Evolutionary conservation across 2,888 invertebrate species (phyloP).

Genomic region (Zhengitettix transpicula): DNA sequence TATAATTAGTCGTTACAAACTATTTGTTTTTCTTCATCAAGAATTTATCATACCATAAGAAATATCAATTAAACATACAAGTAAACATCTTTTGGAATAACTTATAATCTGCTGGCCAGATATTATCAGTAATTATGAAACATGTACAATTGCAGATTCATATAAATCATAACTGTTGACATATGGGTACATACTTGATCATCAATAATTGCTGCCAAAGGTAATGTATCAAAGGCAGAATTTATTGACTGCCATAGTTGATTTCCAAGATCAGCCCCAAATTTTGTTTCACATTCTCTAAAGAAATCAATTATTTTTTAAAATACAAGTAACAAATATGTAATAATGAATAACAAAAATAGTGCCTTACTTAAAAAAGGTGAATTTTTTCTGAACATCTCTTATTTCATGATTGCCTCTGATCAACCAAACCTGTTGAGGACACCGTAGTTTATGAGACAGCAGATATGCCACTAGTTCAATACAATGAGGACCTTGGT

Average conservation of each 20-base stretch:
- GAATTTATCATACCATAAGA: too few relatives aligned
- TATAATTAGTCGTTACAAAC: too few relatives aligned
- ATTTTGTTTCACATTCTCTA: constrained; percentile 49
- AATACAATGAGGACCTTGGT: constrained; percentile 47
- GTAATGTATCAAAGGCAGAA: constrained; percentile 51
- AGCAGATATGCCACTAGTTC: constrained; percentile 56
- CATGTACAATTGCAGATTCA: too few relatives aligned
- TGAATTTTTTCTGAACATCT: constrained; percentile 54
- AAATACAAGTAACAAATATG: not conserved
- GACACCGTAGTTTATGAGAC: constrained; percentile 49
- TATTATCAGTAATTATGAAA: too few relatives aligned
- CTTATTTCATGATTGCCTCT: constrained; percentile 62
- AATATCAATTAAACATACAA: too few relatives aligned
- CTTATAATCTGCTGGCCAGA: too few relatives aligned
- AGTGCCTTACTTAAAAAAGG: constrained; percentile 28
- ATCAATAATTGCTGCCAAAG: constrained; percentile 56
- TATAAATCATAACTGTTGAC: too few relatives aligned
- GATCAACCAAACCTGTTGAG: constrained; percentile 42
- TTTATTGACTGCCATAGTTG: constrained; percentile 55
- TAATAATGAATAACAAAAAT: too few relatives aligned
- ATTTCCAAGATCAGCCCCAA: constrained; percentile 42
- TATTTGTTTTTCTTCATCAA: too few relatives aligned
- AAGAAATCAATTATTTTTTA: not conserved
- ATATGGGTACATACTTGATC: constrained; percentile 31
- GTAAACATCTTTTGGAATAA: too few relatives aligned